Base-by-base conservation (phyloP, 2,888 invertebrate species). In the Eutolmus rufibarbis region DNA sequence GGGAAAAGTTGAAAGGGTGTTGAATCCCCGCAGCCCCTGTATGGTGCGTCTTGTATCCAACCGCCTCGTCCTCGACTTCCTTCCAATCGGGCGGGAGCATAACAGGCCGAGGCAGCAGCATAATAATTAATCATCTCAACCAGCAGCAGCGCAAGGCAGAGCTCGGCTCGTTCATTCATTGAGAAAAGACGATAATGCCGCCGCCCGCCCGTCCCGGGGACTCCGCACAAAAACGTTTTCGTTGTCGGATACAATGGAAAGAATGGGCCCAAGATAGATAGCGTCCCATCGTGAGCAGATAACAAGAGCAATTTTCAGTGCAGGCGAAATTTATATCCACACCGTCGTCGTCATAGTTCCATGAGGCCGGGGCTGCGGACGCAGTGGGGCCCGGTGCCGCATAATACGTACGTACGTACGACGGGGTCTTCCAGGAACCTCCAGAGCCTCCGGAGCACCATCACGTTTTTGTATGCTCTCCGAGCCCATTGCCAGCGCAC, bases 251-350 rank as follows among this genome's bases (percentile, higher is more conserved):
- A 81, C 81, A 81, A 81, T 81, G 43, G 37, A 34, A 81, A 81
- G 81, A 81, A 81, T 81, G 81, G 51, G 31, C 81, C 37, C 34
- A 51, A 81, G 81, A 51, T 51, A 81, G 81, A 81, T 81, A 81
- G 81, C 81, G 56, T 81, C 81, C 81, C 81, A 56, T 81, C 81
- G 81, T 81, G 81, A 28, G 81, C 81, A 51, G 81, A 81, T 81
- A 81, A 81, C 28, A 37, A 56, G 81, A 76, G 51, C 31, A 51
- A 31, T 81, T 81, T 51, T 56, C 81, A 81, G 56, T 56, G 46
- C 51, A 81, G 51, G 81, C 81, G 31, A 51, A 81, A 56, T 31
- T 81, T 78, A 43, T 40, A 78, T 78, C 28, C 78, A 19, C 66
- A 66, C 56, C n/a, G 19, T 66, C 66, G 66, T 28, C 19, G 66